These are phyloP conservation scores for Channallabes apus DNA, from an alignment of 2,797 vertebrate species.

Conservation along the genomic window DNA sequence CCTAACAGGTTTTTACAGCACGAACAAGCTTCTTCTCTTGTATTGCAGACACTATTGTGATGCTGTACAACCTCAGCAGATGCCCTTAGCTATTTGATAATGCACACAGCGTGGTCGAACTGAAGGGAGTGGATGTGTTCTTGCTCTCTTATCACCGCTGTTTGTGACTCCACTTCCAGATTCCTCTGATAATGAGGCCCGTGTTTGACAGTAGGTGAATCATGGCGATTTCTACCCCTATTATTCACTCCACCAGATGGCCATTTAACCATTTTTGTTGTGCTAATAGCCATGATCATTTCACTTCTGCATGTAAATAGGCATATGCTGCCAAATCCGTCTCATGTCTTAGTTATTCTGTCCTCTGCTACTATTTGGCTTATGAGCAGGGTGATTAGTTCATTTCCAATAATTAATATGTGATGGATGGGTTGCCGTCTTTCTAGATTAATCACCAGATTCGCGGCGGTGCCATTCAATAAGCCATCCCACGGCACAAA, in stretches of 20 bases:
- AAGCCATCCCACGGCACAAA: slow-evolving; percentile 34
- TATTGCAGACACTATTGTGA: slow-evolving; percentile 47
- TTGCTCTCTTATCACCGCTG: slow-evolving; percentile 50
- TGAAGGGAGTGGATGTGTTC: slow-evolving; percentile 43
- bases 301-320: slow-evolving; percentile 55
- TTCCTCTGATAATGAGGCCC: slow-evolving; percentile 46
- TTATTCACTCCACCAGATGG: slow-evolving; percentile 60
- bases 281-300: slow-evolving; percentile 58
- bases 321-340: slow-evolving; percentile 55
- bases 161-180: slow-evolving; percentile 48
- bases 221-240: slow-evolving; percentile 45
- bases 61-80: slow-evolving; percentile 52
- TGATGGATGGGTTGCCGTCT: slow-evolving; percentile 55
- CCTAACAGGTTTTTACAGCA: slow-evolving; percentile 52
- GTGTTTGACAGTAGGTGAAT: slow-evolving; percentile 53
- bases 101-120: slow-evolving; percentile 43
- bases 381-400: slow-evolving; percentile 57
- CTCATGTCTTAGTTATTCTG: slow-evolving; percentile 52
- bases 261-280: slow-evolving; percentile 55
- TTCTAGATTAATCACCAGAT: slow-evolving; percentile 54
- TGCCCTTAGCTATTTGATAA: slow-evolving; percentile 53
- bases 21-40: slow-evolving; percentile 44
- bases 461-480: slow-evolving; percentile 46
- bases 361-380: slow-evolving; percentile 47
- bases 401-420: slow-evolving; percentile 58